Evolutionary conservation across 2,113 vertebrate genomes (phyloP).

Genomic region (Gasterosteus aculeatus): DNA sequence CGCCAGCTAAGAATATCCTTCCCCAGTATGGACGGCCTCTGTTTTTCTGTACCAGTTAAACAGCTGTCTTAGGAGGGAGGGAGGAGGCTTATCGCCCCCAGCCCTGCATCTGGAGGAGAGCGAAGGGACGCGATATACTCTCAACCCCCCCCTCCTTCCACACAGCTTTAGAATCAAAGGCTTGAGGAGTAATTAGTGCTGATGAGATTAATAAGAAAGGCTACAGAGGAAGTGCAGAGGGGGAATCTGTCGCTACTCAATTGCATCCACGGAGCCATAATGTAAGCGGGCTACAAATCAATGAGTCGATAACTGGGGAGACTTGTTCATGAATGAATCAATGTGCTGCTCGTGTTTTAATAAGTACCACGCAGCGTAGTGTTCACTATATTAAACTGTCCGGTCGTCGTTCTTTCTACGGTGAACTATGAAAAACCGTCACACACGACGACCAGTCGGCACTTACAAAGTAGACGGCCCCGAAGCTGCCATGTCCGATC

Average conservation of each 20-base stretch:
- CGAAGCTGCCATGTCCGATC: constrained; percentile 87
- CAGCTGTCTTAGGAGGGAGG: constrained; percentile 67
- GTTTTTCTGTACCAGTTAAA: constrained; percentile 49
- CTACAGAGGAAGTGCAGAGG: constrained; percentile 39
- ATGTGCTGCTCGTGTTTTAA: constrained; percentile 6
- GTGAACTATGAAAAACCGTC: not conserved
- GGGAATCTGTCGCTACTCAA: constrained; percentile 39
- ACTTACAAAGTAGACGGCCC: constrained; percentile 87
- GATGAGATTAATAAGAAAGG: constrained; percentile 69
- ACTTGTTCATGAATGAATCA: constrained; percentile 29
- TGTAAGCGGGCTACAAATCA: constrained; percentile 13
- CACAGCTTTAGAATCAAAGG: constrained; percentile 72
- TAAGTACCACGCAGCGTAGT: not conserved
- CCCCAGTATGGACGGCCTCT: constrained; percentile 32
- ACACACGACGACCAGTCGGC: not conserved
- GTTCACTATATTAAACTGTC: not conserved
- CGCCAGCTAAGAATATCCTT: constrained; percentile 48
- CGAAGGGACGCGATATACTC: constrained; percentile 24
- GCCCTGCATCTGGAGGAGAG: constrained; percentile 63
- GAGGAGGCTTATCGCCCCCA: constrained; percentile 36
- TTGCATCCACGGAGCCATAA: constrained; percentile 41
- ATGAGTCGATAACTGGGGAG: constrained; percentile 16
- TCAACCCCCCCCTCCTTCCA: constrained; percentile 27
- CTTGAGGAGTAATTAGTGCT: constrained; percentile 70
- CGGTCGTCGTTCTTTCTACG: not conserved